Percentiles rank a stretch among this genome's conserved stretches.
These are phyloP conservation scores for Coregonus sp. DNA, from an alignment of 2,797 vertebrate genomes.

Conservation along the genomic window DNA sequence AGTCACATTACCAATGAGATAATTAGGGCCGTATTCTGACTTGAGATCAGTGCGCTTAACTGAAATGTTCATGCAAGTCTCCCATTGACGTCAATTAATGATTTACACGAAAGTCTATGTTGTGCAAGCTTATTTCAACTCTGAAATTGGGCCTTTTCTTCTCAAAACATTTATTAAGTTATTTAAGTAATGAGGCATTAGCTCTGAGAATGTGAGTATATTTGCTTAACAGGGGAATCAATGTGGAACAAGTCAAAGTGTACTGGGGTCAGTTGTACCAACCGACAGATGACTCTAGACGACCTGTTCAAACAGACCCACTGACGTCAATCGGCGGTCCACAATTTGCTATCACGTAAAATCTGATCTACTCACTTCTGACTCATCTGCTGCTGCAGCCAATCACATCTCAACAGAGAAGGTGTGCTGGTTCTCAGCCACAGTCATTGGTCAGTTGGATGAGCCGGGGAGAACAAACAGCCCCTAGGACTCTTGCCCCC, in stretches of 20 bases:
- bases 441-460: conserved; percentile 23
- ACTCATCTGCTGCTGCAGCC: background rate
- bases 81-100: no score
- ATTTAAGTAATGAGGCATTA: background rate
- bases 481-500: conserved; percentile 24
- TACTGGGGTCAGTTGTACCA: conserved; percentile 5
- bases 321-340: conserved; percentile 30
- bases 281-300: conserved; percentile 5
- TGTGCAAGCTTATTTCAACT: no score
- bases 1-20: background rate
- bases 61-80: no score
- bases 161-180: background rate
- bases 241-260: conserved; percentile 14
- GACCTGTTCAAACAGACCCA: conserved; percentile 17
- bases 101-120: background rate
- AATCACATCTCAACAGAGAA: conserved; percentile 12
- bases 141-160: background rate
- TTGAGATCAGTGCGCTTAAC: background rate
- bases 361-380: background rate
- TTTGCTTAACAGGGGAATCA: background rate
- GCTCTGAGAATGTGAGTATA: background rate
- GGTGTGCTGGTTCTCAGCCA: conserved; percentile 4
- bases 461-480: background rate
- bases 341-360: background rate
- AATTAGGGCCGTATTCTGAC: background rate